phyloP scores from a whole-genome alignment of 2,888 invertebrate genomes.

The Ditula angustiorana region DNA sequence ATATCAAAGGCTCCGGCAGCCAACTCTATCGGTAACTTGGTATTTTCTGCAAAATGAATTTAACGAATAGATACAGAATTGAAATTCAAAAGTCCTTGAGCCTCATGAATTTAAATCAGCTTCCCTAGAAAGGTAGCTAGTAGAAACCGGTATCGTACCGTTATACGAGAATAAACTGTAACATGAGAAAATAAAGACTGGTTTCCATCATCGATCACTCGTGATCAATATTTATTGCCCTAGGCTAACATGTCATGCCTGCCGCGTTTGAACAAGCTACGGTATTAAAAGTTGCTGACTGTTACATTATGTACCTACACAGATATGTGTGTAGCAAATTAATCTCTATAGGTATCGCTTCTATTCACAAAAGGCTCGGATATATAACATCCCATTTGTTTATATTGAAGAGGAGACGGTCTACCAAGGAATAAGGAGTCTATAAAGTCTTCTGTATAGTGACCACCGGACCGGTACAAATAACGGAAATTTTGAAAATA shows the following conservation, averaged over 20 bases:
- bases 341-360: too few species aligned
- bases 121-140: not conserved
- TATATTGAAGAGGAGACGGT: too few species aligned
- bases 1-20: not conserved
- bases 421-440: too few species aligned
- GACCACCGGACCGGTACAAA: too few species aligned
- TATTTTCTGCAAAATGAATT: not conserved
- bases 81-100: conserved; percentile 26
- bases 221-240: conserved; percentile 36
- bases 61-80: conserved; percentile 21
- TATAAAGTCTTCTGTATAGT: too few species aligned
- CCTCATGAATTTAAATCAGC: conserved; percentile 30
- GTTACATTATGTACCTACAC: conserved; percentile 16
- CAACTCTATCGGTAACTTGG: not conserved
- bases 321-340: too few species aligned
- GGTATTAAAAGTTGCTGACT: conserved; percentile 18
- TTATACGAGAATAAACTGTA: conserved; percentile 10
- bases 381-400: too few species aligned
- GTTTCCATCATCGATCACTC: conserved; percentile 3
- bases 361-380: too few species aligned
- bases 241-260: conserved; percentile 30
- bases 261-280: conserved; percentile 20
- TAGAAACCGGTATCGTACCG: not conserved
- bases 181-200: not conserved
- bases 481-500: too few species aligned